Percentiles rank a stretch among this genome's conserved stretches.
Conservation (phyloP, 2,113 vertebrate genomes). For the Carassius gibelio region DNA sequence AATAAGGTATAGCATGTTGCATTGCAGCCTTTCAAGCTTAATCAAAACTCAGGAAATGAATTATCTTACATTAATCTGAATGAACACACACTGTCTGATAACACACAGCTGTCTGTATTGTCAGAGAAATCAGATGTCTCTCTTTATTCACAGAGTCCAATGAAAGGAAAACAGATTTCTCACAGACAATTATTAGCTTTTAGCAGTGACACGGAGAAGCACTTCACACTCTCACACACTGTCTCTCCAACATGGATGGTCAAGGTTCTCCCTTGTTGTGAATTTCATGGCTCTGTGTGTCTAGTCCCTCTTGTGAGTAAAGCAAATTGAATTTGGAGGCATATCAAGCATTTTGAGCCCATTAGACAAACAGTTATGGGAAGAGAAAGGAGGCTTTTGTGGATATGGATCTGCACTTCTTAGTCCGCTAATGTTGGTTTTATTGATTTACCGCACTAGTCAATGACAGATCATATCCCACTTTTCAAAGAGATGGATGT, state of each 20-base stretch:
- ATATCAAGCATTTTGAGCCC: slow-evolving; percentile 52
- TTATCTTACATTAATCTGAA: not conserved
- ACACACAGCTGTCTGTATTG: not conserved
- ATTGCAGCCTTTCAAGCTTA: not conserved
- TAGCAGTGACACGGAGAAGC: not conserved
- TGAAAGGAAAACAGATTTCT: slow-evolving; percentile 44
- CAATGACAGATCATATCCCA: slow-evolving; percentile 2
- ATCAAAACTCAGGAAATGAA: not conserved
- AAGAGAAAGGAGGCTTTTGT: slow-evolving; percentile 42
- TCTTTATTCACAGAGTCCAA: not conserved
- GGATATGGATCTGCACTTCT: not conserved
- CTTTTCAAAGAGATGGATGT: not conserved
- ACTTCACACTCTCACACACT: slow-evolving; percentile 13
- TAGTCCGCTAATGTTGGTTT: slow-evolving; percentile 4
- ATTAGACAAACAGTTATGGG: slow-evolving; percentile 46
- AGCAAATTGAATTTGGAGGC: slow-evolving; percentile 64
- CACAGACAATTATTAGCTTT: slow-evolving; percentile 51
- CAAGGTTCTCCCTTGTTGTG: slow-evolving; percentile 57
- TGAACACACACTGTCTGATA: not conserved
- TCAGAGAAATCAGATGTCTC: not conserved
- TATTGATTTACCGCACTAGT: slow-evolving; percentile 28
- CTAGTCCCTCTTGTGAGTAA: slow-evolving; percentile 54
- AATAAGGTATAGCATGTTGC: not conserved
- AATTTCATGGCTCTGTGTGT: slow-evolving; percentile 65
- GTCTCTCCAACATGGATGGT: slow-evolving; percentile 48